Percentiles rank a stretch among this genome's conserved stretches.
Conservation (phyloP, 2,113 vertebrate genomes). For the Pagrus major region DNA sequence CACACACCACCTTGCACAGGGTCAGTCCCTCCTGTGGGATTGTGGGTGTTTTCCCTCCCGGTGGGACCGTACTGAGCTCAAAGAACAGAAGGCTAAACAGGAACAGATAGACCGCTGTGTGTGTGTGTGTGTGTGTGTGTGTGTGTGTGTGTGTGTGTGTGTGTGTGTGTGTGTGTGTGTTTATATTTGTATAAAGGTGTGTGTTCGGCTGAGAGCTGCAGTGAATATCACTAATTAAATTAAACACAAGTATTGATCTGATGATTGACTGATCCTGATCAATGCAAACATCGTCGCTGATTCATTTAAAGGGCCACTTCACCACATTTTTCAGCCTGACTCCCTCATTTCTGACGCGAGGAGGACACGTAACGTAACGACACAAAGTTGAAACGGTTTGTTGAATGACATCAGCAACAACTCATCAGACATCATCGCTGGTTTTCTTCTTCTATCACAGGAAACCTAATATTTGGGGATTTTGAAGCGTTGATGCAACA, state of each 20-base stretch:
- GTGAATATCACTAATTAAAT: not conserved
- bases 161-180: slow-evolving; percentile 3
- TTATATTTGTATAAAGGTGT: not conserved
- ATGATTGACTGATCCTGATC: not conserved
- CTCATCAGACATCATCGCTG: not conserved
- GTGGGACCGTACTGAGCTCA: slow-evolving; percentile 21
- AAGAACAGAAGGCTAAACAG: slow-evolving; percentile 16
- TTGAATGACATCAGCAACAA: not conserved
- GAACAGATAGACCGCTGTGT: not conserved
- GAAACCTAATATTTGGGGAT: not conserved
- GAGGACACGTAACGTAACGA: not conserved
- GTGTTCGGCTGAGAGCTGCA: not conserved
- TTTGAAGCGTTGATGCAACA: not conserved
- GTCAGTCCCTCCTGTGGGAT: slow-evolving; percentile 8
- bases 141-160: slow-evolving; percentile 17
- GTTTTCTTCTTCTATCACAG: not conserved
- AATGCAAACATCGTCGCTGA: not conserved
- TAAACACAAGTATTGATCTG: not conserved
- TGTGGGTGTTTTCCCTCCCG: slow-evolving; percentile 22
- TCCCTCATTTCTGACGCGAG: not conserved
- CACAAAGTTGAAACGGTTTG: not conserved
- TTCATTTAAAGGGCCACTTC: not conserved
- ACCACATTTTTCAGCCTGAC: not conserved
- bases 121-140: slow-evolving; percentile 5
- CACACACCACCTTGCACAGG: not conserved